Percentiles rank a stretch among this genome's conserved stretches.
These are phyloP conservation scores for Limnephilus marmoratus DNA, from an alignment of 2,888 invertebrate species.

Conservation along the genomic window DNA sequence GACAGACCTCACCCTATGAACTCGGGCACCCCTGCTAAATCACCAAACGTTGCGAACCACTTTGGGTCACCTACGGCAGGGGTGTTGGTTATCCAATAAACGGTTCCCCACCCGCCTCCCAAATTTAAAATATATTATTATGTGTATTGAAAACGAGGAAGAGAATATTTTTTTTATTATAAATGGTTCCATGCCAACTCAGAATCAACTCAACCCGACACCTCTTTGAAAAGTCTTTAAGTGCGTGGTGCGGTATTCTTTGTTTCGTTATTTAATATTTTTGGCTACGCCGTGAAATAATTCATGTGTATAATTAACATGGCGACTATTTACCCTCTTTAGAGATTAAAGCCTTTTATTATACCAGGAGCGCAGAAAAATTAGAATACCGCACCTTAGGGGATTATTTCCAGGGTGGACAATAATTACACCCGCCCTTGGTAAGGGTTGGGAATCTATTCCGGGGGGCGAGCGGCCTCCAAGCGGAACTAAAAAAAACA, in stretches of 20 bases:
- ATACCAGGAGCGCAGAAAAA: slow-evolving; percentile 37
- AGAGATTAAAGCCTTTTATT: slow-evolving; percentile 43
- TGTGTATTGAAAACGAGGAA: too few species aligned
- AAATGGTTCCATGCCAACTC: too few species aligned
- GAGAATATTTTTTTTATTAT: too few species aligned
- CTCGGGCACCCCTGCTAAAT: too few species aligned
- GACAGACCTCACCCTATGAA: too few species aligned
- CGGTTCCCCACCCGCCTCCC: too few species aligned
- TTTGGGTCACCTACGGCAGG: too few species aligned
- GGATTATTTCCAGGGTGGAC: slow-evolving; percentile 35
- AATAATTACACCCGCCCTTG: background rate
- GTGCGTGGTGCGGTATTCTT: background rate
- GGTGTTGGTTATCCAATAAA: too few species aligned
- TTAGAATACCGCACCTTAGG: slow-evolving; percentile 50
- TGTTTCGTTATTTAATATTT: background rate
- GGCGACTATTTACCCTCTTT: slow-evolving; percentile 16
- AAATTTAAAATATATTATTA: too few species aligned
- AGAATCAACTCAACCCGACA: too few species aligned
- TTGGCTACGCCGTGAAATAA: background rate
- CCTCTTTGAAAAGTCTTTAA: too few species aligned
- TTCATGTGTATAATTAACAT: slow-evolving; percentile 25
- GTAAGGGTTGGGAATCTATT: slow-evolving; percentile 24
- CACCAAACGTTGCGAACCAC: too few species aligned
- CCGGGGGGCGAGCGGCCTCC: background rate
- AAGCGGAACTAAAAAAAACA: slow-evolving; percentile 32